Evolutionary conservation across 2,113 vertebrate genomes (phyloP).

Genomic region (Silurus glanis): DNA sequence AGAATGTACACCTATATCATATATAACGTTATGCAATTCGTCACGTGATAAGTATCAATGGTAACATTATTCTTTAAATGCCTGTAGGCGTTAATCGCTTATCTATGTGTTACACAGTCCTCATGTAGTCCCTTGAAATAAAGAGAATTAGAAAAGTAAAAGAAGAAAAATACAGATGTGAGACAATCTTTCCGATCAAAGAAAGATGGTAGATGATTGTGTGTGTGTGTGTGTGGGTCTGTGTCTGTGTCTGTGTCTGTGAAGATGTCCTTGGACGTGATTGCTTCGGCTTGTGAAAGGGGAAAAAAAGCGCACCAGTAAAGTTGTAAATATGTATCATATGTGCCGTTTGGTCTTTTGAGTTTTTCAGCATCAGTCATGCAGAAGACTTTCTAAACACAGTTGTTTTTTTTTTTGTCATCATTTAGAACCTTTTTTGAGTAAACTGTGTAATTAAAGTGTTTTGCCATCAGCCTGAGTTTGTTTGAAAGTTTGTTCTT

Average conservation of each 20-base stretch:
- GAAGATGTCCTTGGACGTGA: constrained; percentile 51
- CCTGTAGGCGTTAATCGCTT: not conserved
- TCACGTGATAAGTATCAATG: not conserved
- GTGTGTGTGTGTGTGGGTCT: constrained; percentile 43
- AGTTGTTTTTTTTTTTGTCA: not conserved
- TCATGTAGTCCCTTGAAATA: not conserved
- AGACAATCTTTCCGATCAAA: constrained; percentile 51
- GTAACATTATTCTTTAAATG: not conserved
- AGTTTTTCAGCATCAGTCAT: constrained; percentile 31
- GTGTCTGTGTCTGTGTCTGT: constrained; percentile 50
- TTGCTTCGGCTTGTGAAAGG: constrained; percentile 53
- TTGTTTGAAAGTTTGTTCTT: constrained; percentile 26
- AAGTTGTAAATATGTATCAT: constrained; percentile 74
- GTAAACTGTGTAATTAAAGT: constrained; percentile 44
- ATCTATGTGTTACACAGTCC: constrained; percentile 1
- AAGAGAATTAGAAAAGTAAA: constrained; percentile 29
- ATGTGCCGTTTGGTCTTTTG: constrained; percentile 47
- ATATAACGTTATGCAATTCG: not conserved
- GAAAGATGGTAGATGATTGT: constrained; percentile 41
- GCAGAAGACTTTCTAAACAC: constrained; percentile 31
- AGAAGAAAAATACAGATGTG: constrained; percentile 42
- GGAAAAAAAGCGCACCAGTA: constrained; percentile 44
- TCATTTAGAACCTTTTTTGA: constrained; percentile 33
- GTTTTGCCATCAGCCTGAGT: constrained; percentile 25
- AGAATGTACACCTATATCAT: not conserved